Conservation (phyloP, 2,888 invertebrate genomes). For the Yponomeuta cagnagella region DNA sequence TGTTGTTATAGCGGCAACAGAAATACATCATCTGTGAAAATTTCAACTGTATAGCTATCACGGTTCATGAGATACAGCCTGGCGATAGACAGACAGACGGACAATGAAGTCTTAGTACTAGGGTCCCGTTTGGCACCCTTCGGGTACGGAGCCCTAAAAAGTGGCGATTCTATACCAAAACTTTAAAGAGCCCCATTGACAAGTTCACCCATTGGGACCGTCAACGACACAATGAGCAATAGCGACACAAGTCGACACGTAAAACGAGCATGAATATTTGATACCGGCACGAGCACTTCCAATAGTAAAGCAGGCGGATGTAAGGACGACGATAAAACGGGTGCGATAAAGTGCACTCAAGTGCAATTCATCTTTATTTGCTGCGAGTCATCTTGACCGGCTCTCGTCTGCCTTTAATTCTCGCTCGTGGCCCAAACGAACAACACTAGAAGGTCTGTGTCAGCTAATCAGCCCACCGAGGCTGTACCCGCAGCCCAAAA, state of each 20-base stretch:
- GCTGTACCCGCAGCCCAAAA: neutral
- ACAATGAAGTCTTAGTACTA: too few relatives aligned
- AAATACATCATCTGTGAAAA: too few relatives aligned
- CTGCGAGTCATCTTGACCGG: slow-evolving; percentile 1
- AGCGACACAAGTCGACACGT: neutral
- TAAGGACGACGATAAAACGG: neutral
- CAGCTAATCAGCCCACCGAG: neutral
- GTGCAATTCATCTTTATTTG: slow-evolving; percentile 3
- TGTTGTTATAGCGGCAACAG: too few relatives aligned
- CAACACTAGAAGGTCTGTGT: neutral
- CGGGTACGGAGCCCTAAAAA: too few relatives aligned
- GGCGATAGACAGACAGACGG: too few relatives aligned
- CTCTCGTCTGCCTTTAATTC: neutral
- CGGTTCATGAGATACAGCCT: too few relatives aligned
- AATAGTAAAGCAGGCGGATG: neutral
- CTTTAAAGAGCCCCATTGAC: too few relatives aligned
- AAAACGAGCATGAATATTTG: neutral
- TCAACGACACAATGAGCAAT: neutral
- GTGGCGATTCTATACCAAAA: too few relatives aligned
- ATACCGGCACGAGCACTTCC: neutral
- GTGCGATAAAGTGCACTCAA: slow-evolving; percentile 1
- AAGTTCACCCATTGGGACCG: too few relatives aligned
- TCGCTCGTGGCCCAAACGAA: neutral
- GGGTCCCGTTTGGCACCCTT: too few relatives aligned
- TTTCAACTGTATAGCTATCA: too few relatives aligned